phyloP scores from a whole-genome alignment of 2,113 vertebrate genomes.

The Rhadina sibilatrix region DNA sequence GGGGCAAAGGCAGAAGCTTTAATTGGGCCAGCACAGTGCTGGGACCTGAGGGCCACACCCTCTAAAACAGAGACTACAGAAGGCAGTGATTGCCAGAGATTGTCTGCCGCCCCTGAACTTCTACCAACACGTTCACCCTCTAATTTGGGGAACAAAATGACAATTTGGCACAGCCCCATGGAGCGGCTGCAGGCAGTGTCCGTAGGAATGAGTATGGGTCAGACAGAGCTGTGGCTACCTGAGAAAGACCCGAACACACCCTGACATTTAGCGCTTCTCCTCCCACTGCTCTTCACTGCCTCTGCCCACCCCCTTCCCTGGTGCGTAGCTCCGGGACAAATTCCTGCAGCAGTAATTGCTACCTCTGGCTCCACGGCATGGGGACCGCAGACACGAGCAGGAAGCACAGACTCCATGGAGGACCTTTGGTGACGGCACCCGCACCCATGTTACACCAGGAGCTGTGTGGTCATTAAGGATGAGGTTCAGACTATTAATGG shows the following conservation, averaged over 20 bases:
- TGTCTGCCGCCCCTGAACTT: neutral
- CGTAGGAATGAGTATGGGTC: neutral
- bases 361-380: neutral
- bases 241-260: neutral
- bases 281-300: neutral
- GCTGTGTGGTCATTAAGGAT: neutral
- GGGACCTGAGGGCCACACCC: neutral
- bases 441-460: neutral
- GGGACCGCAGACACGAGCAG: neutral
- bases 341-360: neutral
- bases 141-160: neutral
- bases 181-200: neutral
- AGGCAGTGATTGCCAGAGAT: neutral
- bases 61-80: neutral
- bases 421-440: neutral
- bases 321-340: neutral
- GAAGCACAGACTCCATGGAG: neutral
- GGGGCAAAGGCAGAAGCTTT: neutral
- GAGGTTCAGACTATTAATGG: neutral
- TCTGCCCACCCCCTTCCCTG: accelerated
- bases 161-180: neutral
- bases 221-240: neutral
- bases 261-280: neutral
- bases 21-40: neutral
- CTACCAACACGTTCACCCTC: neutral